A percentile compares a stretch with the other conserved stretches of the same genome.
These are phyloP conservation scores for Melierax canorus DNA, from an alignment of 2,113 vertebrate genomes.

Conservation along the genomic window DNA sequence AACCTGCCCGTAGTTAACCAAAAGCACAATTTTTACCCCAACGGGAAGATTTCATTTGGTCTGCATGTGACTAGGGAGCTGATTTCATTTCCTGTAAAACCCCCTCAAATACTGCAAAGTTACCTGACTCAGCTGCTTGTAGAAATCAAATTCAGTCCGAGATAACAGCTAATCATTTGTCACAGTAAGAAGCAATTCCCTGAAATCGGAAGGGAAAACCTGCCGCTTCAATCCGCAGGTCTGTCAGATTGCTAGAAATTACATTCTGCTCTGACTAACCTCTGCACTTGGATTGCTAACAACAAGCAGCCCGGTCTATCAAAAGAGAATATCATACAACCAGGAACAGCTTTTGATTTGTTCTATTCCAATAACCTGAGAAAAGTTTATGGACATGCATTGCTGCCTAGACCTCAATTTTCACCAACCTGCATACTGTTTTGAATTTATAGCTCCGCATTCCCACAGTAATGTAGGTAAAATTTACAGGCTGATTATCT, in stretches of 20 bases:
- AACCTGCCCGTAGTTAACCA: constrained; percentile 82
- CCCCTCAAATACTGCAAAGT: constrained; percentile 79
- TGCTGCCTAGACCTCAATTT: constrained; percentile 81
- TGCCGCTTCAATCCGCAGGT: constrained; percentile 87
- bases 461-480: constrained; percentile 69
- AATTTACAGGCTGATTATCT: constrained; percentile 80
- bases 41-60: constrained; percentile 83
- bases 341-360: constrained; percentile 82
- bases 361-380: constrained; percentile 83
- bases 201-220: constrained; percentile 90
- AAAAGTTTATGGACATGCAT: constrained; percentile 80
- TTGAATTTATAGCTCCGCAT: constrained; percentile 74
- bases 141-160: constrained; percentile 93
- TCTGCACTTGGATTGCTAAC: constrained; percentile 83
- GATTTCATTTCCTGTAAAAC: constrained; percentile 89
- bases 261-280: constrained; percentile 88
- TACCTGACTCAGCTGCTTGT: constrained; percentile 96
- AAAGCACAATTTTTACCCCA: constrained; percentile 81
- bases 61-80: constrained; percentile 76
- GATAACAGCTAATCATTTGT: constrained; percentile 99
- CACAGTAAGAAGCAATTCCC: constrained; percentile 97
- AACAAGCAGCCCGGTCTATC: constrained; percentile 84
- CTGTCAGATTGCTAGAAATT: constrained; percentile 96
- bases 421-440: constrained; percentile 72
- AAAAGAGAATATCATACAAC: constrained; percentile 84